Percentiles rank a stretch among this genome's conserved stretches.
Conservation (phyloP, 2,888 invertebrate species). For the Eustalomyia histrio region DNA sequence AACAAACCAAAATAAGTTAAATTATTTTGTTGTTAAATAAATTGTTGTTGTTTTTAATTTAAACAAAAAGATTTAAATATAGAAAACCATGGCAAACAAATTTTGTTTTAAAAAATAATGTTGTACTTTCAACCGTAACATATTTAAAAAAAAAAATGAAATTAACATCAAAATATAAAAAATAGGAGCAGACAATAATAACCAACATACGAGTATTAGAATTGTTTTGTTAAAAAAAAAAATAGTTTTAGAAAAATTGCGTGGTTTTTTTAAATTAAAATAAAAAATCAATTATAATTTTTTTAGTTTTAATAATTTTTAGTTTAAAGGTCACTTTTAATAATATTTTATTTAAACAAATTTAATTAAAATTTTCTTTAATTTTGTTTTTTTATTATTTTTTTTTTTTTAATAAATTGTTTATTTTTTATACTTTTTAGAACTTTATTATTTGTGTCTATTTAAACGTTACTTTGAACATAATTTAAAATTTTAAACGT, state of each 20-base stretch:
- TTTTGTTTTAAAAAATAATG: constrained; percentile 29
- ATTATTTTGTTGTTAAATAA: constrained; percentile 18
- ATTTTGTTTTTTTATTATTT: background rate
- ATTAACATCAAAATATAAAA: constrained; percentile 10
- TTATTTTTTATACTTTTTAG: constrained; percentile 23
- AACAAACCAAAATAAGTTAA: background rate
- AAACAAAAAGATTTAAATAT: constrained; percentile 34
- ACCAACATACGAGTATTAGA: constrained; percentile 27
- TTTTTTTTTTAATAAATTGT: background rate
- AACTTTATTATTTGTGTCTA: background rate
- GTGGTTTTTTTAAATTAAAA: constrained; percentile 35
- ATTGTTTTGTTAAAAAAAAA: constrained; percentile 12
- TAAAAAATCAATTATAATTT: constrained; percentile 23
- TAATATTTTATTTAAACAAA: constrained; percentile 13
- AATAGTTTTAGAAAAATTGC: constrained; percentile 15
- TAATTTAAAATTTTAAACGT: background rate
- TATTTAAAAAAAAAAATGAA: constrained; percentile 33
- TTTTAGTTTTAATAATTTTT: background rate
- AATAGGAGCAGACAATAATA: constrained; percentile 6
- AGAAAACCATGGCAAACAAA: constrained; percentile 42
- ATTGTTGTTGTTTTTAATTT: constrained; percentile 15
- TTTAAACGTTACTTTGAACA: background rate
- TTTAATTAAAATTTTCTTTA: background rate
- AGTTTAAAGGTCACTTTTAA: constrained; percentile 27
- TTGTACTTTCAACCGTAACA: constrained; percentile 57